phyloP scores from a whole-genome alignment of 2,113 vertebrate genomes.

The Motacilla alba region DNA sequence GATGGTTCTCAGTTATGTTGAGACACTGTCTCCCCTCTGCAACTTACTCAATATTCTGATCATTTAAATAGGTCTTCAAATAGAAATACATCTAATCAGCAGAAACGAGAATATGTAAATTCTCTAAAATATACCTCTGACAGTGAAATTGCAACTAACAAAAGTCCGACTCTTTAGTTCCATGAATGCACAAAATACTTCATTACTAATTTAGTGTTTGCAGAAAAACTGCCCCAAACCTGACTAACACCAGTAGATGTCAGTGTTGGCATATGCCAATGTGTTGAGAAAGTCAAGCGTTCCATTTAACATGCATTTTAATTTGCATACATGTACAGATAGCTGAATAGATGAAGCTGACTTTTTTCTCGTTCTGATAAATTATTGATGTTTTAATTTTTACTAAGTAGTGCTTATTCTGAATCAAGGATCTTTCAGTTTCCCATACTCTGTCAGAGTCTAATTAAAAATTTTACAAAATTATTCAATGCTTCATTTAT shows the following conservation, averaged over 20 bases:
- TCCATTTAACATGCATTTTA: background rate
- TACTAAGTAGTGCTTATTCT: background rate
- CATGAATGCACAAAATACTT: background rate
- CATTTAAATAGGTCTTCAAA: background rate
- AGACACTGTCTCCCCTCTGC: fast-evolving
- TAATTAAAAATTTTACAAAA: background rate
- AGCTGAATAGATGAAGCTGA: background rate
- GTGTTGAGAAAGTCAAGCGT: background rate
- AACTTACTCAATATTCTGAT: background rate
- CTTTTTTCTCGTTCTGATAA: background rate
- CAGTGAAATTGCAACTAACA: background rate
- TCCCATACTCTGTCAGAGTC: background rate
- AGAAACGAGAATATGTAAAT: background rate
- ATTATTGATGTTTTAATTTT: background rate
- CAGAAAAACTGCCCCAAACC: background rate
- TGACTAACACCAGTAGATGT: conserved; percentile 72
- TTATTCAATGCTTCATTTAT: background rate
- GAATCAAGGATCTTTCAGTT: background rate
- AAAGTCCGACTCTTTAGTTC: background rate
- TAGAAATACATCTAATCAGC: background rate
- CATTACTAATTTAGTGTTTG: background rate
- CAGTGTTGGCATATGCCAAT: conserved; percentile 67
- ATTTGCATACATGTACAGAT: background rate
- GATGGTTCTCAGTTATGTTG: background rate
- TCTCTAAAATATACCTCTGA: background rate